These are phyloP conservation scores for Protobothrops flavoviridis DNA, from an alignment of 2,113 vertebrate species.

Conservation along the genomic window DNA sequence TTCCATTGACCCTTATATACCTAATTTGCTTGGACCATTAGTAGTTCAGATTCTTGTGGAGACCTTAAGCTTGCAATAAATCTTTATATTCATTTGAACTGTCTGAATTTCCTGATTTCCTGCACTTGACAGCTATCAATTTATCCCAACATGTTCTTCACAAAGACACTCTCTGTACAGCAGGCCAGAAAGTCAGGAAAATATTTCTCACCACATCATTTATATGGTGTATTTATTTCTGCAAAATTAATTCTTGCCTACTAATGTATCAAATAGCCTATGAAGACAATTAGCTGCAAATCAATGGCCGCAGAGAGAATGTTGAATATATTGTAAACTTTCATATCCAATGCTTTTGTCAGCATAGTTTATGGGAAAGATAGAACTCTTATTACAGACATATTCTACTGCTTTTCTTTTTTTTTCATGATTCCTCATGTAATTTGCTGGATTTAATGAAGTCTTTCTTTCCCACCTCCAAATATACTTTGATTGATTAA, in stretches of 20 bases:
- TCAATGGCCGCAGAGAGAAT: neutral
- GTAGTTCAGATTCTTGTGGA: too few species aligned
- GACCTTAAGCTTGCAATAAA: too few species aligned
- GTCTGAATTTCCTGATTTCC: too few species aligned
- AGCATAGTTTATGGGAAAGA: neutral
- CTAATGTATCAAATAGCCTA: conserved; percentile 11
- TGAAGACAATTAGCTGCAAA: conserved; percentile 20
- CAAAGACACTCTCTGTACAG: neutral
- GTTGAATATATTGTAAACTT: conserved; percentile 12
- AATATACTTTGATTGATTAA: conserved; percentile 15
- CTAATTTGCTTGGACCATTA: too few species aligned
- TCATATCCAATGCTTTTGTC: neutral
- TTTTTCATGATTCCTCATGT: neutral
- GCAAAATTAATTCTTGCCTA: neutral
- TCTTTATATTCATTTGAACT: too few species aligned
- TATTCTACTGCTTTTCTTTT: neutral
- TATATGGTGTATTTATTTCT: neutral
- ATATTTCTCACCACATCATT: neutral
- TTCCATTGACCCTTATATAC: too few species aligned
- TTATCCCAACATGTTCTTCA: neutral
- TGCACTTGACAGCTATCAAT: neutral
- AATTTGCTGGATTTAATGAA: conserved; percentile 5
- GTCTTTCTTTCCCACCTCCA: neutral
- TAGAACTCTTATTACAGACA: neutral
- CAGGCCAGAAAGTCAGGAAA: neutral